phyloP scores from a whole-genome alignment of 1,140 invertebrate genomes.

The Paraescarpia echinospica region DNA sequence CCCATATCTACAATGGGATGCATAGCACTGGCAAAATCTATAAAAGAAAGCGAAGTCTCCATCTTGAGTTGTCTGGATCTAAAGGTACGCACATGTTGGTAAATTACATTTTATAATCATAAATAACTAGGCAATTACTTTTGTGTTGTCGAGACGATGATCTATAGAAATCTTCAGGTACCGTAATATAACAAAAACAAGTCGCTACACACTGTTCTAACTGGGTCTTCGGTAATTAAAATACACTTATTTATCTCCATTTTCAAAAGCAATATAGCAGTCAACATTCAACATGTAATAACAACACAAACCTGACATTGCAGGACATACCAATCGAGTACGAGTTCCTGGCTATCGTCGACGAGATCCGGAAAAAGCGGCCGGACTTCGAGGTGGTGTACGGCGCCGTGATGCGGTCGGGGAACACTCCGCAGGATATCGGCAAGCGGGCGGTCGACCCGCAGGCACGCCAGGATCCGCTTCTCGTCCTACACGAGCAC shows the following conservation, averaged over 20 bases:
- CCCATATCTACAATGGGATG: slow-evolving; percentile 55
- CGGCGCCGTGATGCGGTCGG: slow-evolving; percentile 49
- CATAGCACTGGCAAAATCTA: slow-evolving; percentile 47
- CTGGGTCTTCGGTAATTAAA: no score
- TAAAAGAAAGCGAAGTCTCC: slow-evolving; percentile 49
- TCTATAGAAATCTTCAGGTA: no score
- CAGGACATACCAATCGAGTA: slow-evolving; percentile 56
- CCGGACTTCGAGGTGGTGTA: slow-evolving; percentile 45
- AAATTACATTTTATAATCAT: not conserved
- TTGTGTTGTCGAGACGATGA: no score
- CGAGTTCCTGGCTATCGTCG: slow-evolving; percentile 50
- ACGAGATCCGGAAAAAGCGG: slow-evolving; percentile 49
- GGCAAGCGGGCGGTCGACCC: slow-evolving; percentile 50
- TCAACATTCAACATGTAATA: not conserved
- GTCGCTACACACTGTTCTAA: no score
- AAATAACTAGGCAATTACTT: not conserved
- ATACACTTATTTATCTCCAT: no score
- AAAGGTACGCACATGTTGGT: slow-evolving; percentile 40
- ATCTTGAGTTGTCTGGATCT: slow-evolving; percentile 50
- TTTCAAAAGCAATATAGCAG: no score
- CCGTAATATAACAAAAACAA: no score
- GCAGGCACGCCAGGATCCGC: slow-evolving; percentile 40
- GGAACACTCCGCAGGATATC: slow-evolving; percentile 53
- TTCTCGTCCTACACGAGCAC: slow-evolving; percentile 51
- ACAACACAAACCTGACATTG: slow-evolving; percentile 6